Conservation (phyloP, 2,113 vertebrate species). For the Bungarus multicinctus region DNA sequence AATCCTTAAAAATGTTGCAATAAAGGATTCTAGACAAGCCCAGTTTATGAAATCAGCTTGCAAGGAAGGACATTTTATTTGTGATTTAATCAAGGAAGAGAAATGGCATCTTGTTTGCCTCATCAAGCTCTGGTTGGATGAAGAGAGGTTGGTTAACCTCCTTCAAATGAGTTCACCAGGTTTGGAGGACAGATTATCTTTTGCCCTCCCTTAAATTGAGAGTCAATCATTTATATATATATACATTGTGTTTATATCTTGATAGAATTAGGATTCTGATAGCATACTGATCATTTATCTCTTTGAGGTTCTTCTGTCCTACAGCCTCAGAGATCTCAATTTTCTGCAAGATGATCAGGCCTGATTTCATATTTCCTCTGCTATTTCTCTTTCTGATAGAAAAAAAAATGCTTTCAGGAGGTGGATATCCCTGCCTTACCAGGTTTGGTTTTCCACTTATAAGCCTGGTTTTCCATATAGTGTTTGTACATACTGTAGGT, state of each 20-base stretch:
- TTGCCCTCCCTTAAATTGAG: not conserved
- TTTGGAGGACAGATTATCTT: not conserved
- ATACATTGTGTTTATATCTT: not conserved
- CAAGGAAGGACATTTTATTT: not conserved
- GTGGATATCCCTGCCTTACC: not conserved
- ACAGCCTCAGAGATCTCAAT: not conserved
- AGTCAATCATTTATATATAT: not conserved
- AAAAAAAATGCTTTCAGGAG: not conserved
- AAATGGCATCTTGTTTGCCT: too few species aligned
- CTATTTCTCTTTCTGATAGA: not conserved
- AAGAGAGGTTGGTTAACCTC: not conserved
- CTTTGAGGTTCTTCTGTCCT: not conserved
- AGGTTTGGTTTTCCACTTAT: not conserved
- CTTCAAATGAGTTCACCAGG: not conserved
- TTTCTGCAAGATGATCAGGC: not conserved
- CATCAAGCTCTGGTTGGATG: not conserved
- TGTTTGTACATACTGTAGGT: not conserved
- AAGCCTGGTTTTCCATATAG: not conserved
- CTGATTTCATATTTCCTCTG: not conserved
- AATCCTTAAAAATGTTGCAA: not conserved
- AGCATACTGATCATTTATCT: not conserved
- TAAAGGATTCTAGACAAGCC: not conserved
- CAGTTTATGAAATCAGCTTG: not conserved
- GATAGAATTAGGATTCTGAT: not conserved
- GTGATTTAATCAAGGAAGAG: not conserved